Conservation (phyloP, 2,113 vertebrate genomes). For the Bos javanicus region DNA sequence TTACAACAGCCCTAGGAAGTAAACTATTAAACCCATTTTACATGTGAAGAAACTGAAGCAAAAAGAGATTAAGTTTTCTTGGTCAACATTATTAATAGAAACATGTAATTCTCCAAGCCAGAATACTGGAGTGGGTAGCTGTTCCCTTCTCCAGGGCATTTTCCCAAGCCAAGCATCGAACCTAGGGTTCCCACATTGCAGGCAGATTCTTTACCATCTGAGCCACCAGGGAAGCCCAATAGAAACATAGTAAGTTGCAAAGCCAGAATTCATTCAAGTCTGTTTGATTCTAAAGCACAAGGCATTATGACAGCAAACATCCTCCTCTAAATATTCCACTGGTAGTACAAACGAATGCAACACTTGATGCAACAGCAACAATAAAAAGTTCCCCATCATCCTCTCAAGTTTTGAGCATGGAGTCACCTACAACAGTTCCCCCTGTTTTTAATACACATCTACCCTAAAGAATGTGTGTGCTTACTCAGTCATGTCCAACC, state of each 20-base stretch:
- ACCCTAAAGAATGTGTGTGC: background rate
- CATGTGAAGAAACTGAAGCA: background rate
- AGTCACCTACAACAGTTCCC: background rate
- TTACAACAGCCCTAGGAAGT: background rate
- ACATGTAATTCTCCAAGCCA: background rate
- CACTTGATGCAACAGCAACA: background rate
- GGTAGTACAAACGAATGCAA: slow-evolving; percentile 12
- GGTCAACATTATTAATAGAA: background rate
- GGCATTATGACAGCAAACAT: background rate
- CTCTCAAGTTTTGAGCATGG: background rate
- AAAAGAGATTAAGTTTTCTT: background rate
- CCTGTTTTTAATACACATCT: background rate
- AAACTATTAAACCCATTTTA: slow-evolving; percentile 29
- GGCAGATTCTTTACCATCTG: background rate
- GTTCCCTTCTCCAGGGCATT: background rate
- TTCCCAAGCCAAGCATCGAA: background rate
- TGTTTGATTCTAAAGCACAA: background rate
- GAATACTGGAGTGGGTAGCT: background rate
- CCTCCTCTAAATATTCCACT: background rate
- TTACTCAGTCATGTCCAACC: background rate
- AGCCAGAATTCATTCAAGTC: background rate
- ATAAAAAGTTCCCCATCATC: background rate
- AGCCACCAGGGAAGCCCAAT: background rate
- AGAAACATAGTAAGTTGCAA: background rate
- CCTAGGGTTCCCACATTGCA: background rate